phyloP scores from a whole-genome alignment of 2,113 vertebrate species.

The Mus spicilegus region DNA sequence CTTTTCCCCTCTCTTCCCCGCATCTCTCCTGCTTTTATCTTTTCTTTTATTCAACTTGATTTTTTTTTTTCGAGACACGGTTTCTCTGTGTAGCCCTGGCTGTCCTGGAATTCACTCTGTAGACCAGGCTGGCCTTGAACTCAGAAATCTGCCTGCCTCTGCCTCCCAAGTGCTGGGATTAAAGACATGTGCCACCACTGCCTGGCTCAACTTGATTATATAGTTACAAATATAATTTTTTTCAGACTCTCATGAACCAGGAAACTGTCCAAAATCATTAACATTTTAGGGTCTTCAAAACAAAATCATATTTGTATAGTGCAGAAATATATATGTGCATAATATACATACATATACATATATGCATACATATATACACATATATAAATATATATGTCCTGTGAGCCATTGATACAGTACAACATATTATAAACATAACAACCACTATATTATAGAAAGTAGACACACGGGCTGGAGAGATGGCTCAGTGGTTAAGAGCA shows the following conservation, averaged over 20 bases:
- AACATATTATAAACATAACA: neutral
- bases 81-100: too few species aligned
- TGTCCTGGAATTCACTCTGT: too few species aligned
- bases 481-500: too few species aligned
- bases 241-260: neutral
- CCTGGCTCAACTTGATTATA: neutral
- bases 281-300: neutral
- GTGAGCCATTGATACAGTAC: neutral
- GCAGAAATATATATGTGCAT: neutral
- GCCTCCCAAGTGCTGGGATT: too few species aligned
- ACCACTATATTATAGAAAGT: neutral
- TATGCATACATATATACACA: neutral
- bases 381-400: neutral
- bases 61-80: neutral
- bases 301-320: neutral
- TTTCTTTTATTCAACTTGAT: neutral
- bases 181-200: too few species aligned
- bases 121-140: too few species aligned
- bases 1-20: neutral
- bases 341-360: neutral
- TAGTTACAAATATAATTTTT: neutral
- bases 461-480: too few species aligned
- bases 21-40: neutral
- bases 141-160: too few species aligned
- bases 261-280: neutral